Evolutionary conservation across 2,797 vertebrate species (phyloP), one percentile per base, ranked within the genome.

Genomic region (Syngnathus rostellatus): DNA sequence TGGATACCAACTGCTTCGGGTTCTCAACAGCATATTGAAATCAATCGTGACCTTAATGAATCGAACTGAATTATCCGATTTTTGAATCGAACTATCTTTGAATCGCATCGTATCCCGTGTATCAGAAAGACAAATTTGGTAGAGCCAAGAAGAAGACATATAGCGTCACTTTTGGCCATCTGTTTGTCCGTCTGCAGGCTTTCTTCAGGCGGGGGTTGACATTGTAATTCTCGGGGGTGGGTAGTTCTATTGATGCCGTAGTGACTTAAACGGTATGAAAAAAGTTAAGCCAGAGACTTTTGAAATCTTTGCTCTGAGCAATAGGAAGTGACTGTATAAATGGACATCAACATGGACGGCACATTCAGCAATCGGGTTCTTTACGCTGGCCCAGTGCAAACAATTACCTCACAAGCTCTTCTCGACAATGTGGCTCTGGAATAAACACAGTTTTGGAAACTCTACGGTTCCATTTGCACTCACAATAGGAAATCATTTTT

Each of bases 381-480:
- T 89, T 88, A 79, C 73, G 71, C 69, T 75, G 43, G 58, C 80
- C 80, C 72, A 84, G 54, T 66, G 66, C 78, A 88, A 89, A 87
- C 84, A 86, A 76, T 80, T 79, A 77, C 71, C 62, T 54, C 72
- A 68, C 60, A n/a, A 71, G 50, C 70, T 80, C 75, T 81, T 84
- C 85, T 83, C 81, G 85, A 79, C 71, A 70, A 69, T 38, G 62
- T 75, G 70, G 68, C 70, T 73, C 73, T 80, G 73, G 77, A 79
- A 79, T 86, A 87, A 90, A 89, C 85, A 88, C 72, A 62, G 65
- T 68, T 80, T 69, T 85, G 79, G 83, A 87, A 83, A 70, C 61
- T 74, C 79, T 62, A 31, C 73, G 64, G 75, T 76, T 76, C 69
- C 82, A 80, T 84, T 83, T 77, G 81, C 76, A 61, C 73, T 48